Base-by-base conservation (phyloP, 2,113 vertebrate genomes). In the Typhlomys cinereus region DNA sequence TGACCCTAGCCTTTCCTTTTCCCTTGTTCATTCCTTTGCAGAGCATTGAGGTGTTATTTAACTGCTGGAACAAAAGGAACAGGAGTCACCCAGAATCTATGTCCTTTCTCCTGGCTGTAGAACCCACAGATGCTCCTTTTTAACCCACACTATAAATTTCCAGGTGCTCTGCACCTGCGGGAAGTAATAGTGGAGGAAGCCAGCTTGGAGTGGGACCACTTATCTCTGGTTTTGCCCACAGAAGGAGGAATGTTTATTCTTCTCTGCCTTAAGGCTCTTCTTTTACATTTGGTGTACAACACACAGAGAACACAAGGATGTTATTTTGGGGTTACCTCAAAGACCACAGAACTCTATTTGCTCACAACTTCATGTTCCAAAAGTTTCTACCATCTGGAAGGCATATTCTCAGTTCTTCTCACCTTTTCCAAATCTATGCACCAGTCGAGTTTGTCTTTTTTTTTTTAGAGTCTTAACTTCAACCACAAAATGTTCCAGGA, bases 401-500 rank as follows among this genome's bases (percentile, higher is more conserved):
- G 21, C 50, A 89, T 89, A n/a, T 89, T 95, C 83, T 91, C 93
- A 64, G 54, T 61, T 86, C 62, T 86, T 91, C 76, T 89, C 82
- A 89, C 91, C 71, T 93, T 90, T 94, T 96, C 86, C 92, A 92
- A 81, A 81, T 84, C 39, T 83, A 93, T 48, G 64, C 62, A 94
- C 57, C 52, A 79, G 66, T 78, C 69, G 83, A 82, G 70, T 29
- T 75, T 20, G 57, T 13, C 13, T 46, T 34, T 18, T 57, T 41
- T 74, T 71, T n/a, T 89, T 83, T 92, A 57, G 74, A 57, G 52
- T 46, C 41, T 79, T 79, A 91, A 91, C 17, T 66, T 79, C 87
- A 90, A 92, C 95, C 95, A 94, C 94, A 96, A 92, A 93, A 94
- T 70, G 89, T 95, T 96, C 94, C 94, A 54, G 75, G 76, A 81